Conservation (phyloP, 2,797 vertebrate species). For the Pachyuromys duprasi region DNA sequence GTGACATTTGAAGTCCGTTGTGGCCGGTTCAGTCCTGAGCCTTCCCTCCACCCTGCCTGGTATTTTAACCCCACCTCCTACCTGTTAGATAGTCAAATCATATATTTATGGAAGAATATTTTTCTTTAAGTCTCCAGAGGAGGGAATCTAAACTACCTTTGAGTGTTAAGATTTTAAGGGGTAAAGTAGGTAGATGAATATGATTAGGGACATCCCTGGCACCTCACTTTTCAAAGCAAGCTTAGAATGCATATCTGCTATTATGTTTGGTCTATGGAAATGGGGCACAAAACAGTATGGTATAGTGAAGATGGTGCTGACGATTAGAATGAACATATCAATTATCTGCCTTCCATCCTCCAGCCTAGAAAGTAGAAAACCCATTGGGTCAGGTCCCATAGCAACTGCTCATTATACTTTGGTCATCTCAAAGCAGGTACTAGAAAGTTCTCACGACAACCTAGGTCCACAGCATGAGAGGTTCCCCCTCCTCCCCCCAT, state of each 20-base stretch:
- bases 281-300: background rate
- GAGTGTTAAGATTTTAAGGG: background rate
- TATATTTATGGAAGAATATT: constrained; percentile 11
- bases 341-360: background rate
- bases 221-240: constrained; percentile 32
- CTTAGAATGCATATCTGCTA: background rate
- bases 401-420: background rate
- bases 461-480: background rate
- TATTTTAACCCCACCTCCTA: background rate
- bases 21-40: background rate
- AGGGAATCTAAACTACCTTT: background rate
- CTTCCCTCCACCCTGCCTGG: background rate
- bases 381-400: background rate
- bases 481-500: background rate
- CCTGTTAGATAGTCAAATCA: background rate
- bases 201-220: background rate
- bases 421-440: background rate
- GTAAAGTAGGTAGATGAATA: constrained; percentile 1
- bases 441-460: background rate
- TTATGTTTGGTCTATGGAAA: background rate
- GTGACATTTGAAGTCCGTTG: background rate
- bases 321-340: background rate
- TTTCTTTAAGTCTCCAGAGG: background rate
- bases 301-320: background rate
- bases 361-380: background rate